These are phyloP conservation scores for Colaptes auratus DNA, from an alignment of 2,113 vertebrate species.

Conservation along the genomic window DNA sequence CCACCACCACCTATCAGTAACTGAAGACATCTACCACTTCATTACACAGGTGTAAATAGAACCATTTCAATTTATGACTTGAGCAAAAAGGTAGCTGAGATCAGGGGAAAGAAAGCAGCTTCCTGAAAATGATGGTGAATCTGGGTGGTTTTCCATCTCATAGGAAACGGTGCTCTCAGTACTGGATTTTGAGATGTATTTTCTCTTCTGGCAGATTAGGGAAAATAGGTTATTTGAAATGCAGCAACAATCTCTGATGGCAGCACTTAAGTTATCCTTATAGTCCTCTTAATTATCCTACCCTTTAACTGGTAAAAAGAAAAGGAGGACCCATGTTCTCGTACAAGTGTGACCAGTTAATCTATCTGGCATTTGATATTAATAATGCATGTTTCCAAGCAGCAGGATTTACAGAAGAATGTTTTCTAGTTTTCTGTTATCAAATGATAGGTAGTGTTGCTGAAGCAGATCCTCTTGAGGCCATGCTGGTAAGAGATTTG, in stretches of 20 bases:
- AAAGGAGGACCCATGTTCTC: background rate
- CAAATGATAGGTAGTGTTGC: background rate
- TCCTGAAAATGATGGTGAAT: background rate
- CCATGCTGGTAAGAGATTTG: background rate
- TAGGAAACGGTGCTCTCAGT: background rate
- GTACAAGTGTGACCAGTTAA: background rate
- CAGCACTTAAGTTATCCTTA: background rate
- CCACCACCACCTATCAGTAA: background rate
- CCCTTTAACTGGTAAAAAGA: background rate
- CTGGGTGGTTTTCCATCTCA: fast-evolving
- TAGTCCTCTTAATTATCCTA: background rate
- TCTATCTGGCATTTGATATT: background rate
- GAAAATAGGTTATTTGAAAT: background rate
- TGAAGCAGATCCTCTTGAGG: background rate
- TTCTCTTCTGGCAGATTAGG: background rate
- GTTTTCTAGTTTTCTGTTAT: background rate
- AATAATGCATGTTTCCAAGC: slow-evolving; percentile 19
- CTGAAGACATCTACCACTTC: background rate
- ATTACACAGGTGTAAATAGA: background rate
- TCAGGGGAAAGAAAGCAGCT: background rate
- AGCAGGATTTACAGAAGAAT: background rate
- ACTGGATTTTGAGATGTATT: background rate
- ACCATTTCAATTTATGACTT: background rate
- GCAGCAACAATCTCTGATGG: background rate
- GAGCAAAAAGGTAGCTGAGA: background rate